A percentile compares a stretch with the other conserved stretches of the same genome.
These are phyloP conservation scores for Tetranychus piercei DNA, from an alignment of 2,888 invertebrate species.

Conservation along the genomic window DNA sequence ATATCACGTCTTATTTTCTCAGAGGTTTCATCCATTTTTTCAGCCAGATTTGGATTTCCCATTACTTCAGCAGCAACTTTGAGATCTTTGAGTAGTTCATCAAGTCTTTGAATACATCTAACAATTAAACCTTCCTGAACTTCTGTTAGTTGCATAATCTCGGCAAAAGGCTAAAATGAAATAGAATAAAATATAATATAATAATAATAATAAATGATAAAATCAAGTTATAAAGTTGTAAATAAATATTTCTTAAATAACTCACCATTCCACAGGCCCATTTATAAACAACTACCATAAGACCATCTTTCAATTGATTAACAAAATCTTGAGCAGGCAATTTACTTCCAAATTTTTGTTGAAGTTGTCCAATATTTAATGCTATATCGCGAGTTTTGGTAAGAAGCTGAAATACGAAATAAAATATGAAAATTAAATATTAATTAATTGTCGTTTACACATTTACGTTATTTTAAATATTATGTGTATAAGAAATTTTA, in stretches of 20 bases:
- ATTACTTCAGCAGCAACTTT: constrained; percentile 78
- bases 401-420: constrained; percentile 41
- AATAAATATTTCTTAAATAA: no score
- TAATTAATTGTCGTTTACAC: no score
- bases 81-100: constrained; percentile 74
- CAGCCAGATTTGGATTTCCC: constrained; percentile 72
- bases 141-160: constrained; percentile 77
- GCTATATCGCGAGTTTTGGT: constrained; percentile 51
- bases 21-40: constrained; percentile 87
- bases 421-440: not conserved
- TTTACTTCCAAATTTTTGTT: constrained; percentile 44
- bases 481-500: no score
- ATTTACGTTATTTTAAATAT: no score
- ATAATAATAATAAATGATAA: not conserved
- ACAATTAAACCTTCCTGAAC: constrained; percentile 97
- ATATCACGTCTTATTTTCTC: constrained; percentile 85
- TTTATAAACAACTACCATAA: constrained; percentile 83
- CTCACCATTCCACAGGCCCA: constrained; percentile 74
- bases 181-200: constrained; percentile 47
- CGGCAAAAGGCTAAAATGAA: constrained; percentile 55
- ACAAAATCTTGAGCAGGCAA: constrained; percentile 38
- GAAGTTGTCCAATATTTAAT: constrained; percentile 46
- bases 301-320: constrained; percentile 60
- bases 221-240: constrained; percentile 7
- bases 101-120: constrained; percentile 81